Evolutionary conservation across 2,888 invertebrate genomes (phyloP), one percentile per base, ranked within the genome.

Genomic region (Agrypnus murinus): DNA sequence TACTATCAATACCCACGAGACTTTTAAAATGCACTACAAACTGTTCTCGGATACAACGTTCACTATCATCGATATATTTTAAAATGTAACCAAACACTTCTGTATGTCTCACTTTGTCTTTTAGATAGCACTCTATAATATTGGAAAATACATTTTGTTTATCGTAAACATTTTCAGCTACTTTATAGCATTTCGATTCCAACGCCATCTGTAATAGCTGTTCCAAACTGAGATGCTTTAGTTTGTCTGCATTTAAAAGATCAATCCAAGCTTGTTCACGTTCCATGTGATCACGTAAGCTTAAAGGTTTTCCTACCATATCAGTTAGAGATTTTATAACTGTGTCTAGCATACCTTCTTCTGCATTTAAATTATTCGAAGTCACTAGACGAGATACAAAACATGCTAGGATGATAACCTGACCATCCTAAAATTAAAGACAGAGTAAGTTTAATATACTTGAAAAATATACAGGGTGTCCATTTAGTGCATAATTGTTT

Each of bases 201-300:
- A 90, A 86, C 0, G 93, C 92, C 78, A 91, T 85, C 43, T 86
- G 79, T 14, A 93, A 82, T 66, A 93, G 87, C 73, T 89, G 86
- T 34, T 89, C 88, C 69, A 87, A 86, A 67, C 89, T 87, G 69
- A 91, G 88, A 79, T 90, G 87, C 25, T 86, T 84, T 19, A 93
- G 84, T 55, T 90, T 88, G 75, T 91, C 88, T 69, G 89, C 87
- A n/a, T 88, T 86, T 9, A 94, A 84, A 32, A 94, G 84, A 80
- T 93, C 93, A 57, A 93, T 84, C 85, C 93, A 87, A 1, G 93
- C 92, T 79, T 92, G 92, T 81, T 95, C 93, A 38, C 93, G 86
- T 82, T 94, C 93, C 69, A 90, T 89, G 74, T 89, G 89, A 77
- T 89, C 88, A 0, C 89, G 84, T 82, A 80, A 70, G 58, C 80